Evolutionary conservation across 2,113 vertebrate genomes (phyloP), one percentile per base, ranked within the genome.

Genomic region (Antennarius striatus): DNA sequence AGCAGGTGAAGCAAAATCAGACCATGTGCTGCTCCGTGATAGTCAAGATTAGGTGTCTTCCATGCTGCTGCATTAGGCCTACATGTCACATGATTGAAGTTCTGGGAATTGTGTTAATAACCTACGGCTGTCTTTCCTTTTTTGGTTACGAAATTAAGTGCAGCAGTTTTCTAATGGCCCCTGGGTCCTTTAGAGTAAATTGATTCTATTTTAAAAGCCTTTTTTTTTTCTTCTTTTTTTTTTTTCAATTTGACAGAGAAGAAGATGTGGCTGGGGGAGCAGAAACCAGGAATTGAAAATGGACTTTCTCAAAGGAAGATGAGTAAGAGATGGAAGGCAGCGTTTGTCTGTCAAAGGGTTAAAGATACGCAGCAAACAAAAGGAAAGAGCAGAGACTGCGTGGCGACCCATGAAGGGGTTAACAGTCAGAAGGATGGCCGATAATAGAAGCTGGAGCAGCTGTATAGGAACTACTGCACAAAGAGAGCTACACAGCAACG

Each of bases 121-220:
- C 87, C 79, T 68, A 54, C 40, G 85, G 79, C 82, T 46, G 22
- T 68, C 28, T 70, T 68, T 59, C 75, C 65, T 58, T 56, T 45
- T 48, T 57, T 42, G 65, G 58, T 86, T 77, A 71, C 75, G 54
- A 77, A 81, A 89, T 87, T 80, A 89, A 83, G 81, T 83, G 79
- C 69, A 78, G 80, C 75, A 66, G 78, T 86, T 87, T 73, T 82
- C 73, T 62, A 79, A 84, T 66, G 72, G 71, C 86, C 70, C 58
- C 17, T 47, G 80, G 86, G 79, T 64, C 76, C 79, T 86, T 89
- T 84, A 78, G 61, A 69, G 75, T 86, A 86, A 89, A 90, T 79
- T 86, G 86, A 83, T 82, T 81, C 80, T 82, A 85, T 90, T 87
- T 80, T 70, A 81, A 88, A 84, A 81, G 51, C 12, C 15, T 9